phyloP scores from a whole-genome alignment of 2,113 vertebrate genomes.

The Scytalopus superciliaris region DNA sequence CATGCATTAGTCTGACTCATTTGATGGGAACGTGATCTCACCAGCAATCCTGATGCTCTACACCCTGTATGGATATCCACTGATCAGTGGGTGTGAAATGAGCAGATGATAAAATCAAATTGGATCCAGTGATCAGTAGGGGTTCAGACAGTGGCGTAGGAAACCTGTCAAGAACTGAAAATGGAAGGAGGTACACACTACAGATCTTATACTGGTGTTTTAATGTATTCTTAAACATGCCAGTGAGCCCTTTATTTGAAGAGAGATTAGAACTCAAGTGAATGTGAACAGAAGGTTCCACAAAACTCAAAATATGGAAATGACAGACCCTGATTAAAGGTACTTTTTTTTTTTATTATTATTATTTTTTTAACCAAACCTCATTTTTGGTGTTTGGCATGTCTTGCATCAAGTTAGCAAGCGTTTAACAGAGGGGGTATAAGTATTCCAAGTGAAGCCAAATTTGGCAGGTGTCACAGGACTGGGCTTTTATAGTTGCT shows the following conservation, averaged over 20 bases:
- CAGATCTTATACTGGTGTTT: neutral
- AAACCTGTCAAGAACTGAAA: neutral
- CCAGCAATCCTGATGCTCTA: neutral
- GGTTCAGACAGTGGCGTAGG: too few relatives aligned
- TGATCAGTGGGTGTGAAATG: too few relatives aligned
- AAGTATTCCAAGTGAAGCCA: neutral
- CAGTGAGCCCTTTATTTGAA: neutral
- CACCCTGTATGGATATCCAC: too few relatives aligned
- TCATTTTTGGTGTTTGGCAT: neutral
- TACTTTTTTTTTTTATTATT: neutral
- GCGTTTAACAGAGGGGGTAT: neutral
- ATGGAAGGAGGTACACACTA: neutral
- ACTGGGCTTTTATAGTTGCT: neutral
- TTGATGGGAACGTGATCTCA: too few relatives aligned
- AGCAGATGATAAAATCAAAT: too few relatives aligned
- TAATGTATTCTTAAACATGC: too few relatives aligned
- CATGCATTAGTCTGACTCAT: neutral
- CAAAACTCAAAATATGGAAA: neutral
- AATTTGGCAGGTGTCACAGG: neutral
- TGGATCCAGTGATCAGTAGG: too few relatives aligned
- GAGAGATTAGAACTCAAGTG: neutral
- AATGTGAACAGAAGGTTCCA: neutral
- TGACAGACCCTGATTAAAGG: neutral
- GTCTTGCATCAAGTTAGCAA: neutral
- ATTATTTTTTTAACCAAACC: neutral